Base-by-base conservation (phyloP, 2,888 invertebrate genomes). In the Drosophila atripex region DNA sequence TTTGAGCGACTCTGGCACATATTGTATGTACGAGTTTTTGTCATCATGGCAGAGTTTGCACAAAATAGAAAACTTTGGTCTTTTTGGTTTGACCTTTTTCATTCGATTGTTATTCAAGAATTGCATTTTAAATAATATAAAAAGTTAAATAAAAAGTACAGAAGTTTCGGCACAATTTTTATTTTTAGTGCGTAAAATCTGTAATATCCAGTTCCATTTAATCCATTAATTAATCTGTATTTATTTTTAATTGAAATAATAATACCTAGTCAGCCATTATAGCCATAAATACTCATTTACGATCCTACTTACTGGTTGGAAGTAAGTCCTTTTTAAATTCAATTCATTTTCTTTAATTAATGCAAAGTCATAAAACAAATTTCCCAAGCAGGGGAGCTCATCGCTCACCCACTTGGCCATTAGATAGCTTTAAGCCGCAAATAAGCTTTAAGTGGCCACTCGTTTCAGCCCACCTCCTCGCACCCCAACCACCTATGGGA, bases 401-500 rank as follows among this genome's bases (percentile, higher is more conserved):
- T 60, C 50, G 60, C 43, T 61, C 61, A 61, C 61, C 50, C 39
- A 32, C 39, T 16, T 11, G 60, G 39, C 41, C 60, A 61, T 61
- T 61, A 61, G 60, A 32, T 57, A n/a, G 61, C 49, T 63, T 63
- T 23, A 57, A 38, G 47, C 47, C 52, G 30, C 54, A 51, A 54
- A 69, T 49, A 69, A 59, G 45, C 50, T 61, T 52, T 51, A 71
- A 71, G 71, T 61, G 25, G 46, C 47, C 57, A 46, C 32, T 55
- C 46, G 54, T 9, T n/a, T 14, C 39, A 23, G 41, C 18, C 23
- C 18, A 46, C 18, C 41, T 16, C 43, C 25, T 23, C 18, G 7
- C 5, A 16, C 28, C 9, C 9, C 7, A 28, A 3, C 9, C 8
- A 28, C 21, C 35, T n/a, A 35, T 35, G n/a, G 7, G 35, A 41